These are phyloP conservation scores for Pithys albifrons DNA, from an alignment of 2,113 vertebrate genomes.

Conservation along the genomic window DNA sequence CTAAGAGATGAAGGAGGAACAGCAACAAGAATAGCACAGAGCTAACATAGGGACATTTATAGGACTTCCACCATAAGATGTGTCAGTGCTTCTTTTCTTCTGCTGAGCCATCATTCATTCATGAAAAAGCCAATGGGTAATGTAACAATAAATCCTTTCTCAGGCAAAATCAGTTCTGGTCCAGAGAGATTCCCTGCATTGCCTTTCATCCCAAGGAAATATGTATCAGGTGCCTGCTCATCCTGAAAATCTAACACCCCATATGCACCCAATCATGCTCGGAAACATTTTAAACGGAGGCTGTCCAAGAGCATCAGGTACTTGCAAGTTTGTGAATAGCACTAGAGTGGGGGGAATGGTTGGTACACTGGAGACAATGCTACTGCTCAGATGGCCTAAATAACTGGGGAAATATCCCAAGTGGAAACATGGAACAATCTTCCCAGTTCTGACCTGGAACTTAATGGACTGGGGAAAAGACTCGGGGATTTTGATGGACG, in stretches of 20 bases:
- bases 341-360: not conserved
- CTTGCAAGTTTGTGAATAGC: not conserved
- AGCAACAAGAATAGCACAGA: not conserved
- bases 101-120: not conserved
- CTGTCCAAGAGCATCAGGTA: too few relatives aligned
- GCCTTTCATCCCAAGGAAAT: not conserved
- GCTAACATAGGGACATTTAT: not conserved
- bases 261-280: fast-evolving
- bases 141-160: not conserved
- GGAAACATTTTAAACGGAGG: not conserved
- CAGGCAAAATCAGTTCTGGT: not conserved
- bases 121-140: not conserved
- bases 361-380: not conserved
- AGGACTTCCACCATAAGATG: not conserved
- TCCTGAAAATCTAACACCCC: not conserved
- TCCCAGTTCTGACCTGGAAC: not conserved
- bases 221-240: not conserved
- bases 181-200: not conserved
- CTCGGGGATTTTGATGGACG: not conserved
- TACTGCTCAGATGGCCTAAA: not conserved
- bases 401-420: not conserved
- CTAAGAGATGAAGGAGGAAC: not conserved
- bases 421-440: not conserved
- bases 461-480: not conserved
- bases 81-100: not conserved